Conservation (phyloP, 2,113 vertebrate genomes). For the Nerophis ophidion region DNA sequence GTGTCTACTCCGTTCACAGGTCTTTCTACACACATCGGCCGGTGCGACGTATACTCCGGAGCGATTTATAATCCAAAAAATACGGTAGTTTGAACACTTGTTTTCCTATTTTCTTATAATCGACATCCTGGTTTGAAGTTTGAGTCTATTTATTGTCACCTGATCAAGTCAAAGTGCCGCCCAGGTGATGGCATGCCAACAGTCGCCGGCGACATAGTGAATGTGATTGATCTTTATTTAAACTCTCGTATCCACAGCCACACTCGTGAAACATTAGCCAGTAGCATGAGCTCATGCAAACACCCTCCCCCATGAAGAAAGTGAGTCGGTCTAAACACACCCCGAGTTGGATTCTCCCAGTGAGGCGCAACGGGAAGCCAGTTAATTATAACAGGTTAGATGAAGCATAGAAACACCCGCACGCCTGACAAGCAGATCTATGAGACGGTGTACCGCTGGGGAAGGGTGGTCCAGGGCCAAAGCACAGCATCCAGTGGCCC, state of each 20-base stretch:
- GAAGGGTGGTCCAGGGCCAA: slow-evolving; percentile 41
- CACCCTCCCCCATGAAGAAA: slow-evolving; percentile 23
- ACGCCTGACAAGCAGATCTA: slow-evolving; percentile 16
- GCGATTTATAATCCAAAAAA: too few relatives aligned
- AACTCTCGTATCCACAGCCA: slow-evolving; percentile 21
- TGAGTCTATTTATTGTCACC: slow-evolving; percentile 8
- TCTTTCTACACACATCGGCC: too few relatives aligned
- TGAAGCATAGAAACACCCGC: slow-evolving; percentile 47
- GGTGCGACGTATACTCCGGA: too few relatives aligned
- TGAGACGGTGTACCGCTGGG: slow-evolving; percentile 13
- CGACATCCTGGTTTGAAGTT: neutral
- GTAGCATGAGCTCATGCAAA: slow-evolving; percentile 26
- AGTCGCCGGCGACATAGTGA: slow-evolving; percentile 19
- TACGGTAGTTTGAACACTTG: too few relatives aligned
- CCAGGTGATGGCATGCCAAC: slow-evolving; percentile 33
- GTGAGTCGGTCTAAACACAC: slow-evolving; percentile 47
- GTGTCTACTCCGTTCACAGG: too few relatives aligned
- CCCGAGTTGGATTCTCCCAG: slow-evolving; percentile 24
- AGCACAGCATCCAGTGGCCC: slow-evolving; percentile 32
- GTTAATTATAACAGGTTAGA: slow-evolving; percentile 40
- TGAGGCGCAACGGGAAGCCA: slow-evolving; percentile 42
- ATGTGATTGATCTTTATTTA: slow-evolving; percentile 48
- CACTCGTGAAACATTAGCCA: slow-evolving; percentile 33
- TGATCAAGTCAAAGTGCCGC: slow-evolving; percentile 25
- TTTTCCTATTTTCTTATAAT: neutral